phyloP scores from a whole-genome alignment of 2,797 vertebrate species.

The Premnoplex brunnescens region DNA sequence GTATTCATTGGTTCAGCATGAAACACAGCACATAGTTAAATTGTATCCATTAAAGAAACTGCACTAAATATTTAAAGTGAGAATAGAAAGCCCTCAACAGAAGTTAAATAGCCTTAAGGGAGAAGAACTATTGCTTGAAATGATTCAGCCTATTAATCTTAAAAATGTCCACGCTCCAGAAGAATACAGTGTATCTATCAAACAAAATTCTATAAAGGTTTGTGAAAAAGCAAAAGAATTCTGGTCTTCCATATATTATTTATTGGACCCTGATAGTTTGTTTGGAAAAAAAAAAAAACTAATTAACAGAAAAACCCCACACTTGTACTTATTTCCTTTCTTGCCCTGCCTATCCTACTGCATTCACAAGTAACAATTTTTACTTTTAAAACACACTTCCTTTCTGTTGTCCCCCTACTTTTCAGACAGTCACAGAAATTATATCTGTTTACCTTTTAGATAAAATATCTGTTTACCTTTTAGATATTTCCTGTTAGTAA shows the following conservation, averaged over 20 bases:
- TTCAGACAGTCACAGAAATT: neutral
- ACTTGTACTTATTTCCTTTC: neutral
- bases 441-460: too few species aligned
- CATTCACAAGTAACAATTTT: neutral
- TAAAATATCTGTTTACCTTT: neutral
- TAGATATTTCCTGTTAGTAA: neutral
- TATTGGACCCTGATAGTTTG: neutral
- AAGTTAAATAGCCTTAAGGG: neutral
- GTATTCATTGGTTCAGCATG: neutral
- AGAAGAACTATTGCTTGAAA: neutral
- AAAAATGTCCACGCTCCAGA: neutral
- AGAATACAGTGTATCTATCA: neutral
- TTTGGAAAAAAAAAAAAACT: neutral
- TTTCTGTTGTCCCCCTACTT: neutral
- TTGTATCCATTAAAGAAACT: constrained; percentile 3
- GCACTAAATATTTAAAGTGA: constrained; percentile 30
- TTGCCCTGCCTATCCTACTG: neutral
- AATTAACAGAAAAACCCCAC: rapidly evolving
- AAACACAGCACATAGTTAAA: constrained; percentile 26
- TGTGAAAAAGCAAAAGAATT: neutral
- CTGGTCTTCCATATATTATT: neutral
- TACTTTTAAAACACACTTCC: neutral
- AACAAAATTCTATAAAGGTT: neutral
- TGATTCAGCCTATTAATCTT: neutral
- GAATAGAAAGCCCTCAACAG: neutral